Base-by-base conservation (phyloP, 2,888 invertebrate species). In the Leucozona laternaria region DNA sequence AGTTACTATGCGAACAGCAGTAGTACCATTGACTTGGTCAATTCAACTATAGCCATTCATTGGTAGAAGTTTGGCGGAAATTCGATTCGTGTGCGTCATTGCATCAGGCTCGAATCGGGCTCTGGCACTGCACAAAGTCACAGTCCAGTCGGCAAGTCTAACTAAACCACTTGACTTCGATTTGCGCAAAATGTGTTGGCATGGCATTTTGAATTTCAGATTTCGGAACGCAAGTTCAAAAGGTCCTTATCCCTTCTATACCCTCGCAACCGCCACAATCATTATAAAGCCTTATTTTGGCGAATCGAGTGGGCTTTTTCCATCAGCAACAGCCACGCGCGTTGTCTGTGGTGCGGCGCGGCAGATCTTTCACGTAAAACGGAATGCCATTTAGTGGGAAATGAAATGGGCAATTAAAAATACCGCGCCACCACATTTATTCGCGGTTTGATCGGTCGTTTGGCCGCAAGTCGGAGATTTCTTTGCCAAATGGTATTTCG, bases 331-430 rank as follows among this genome's bases (percentile, higher is more conserved):
- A 28, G 53, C 15, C 8, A 28, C 15, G 8, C 20, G 20, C 20
- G 15, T 4, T 28, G n/a, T 28, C 25, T 53, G 25, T 1, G 31
- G 11, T 8, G 15, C 2, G 40, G 10, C 15, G 22, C n/a, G 37
- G 31, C 37, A 48, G 70, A 79, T 79, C 62, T 77, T 80, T 66
- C 53, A 85, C 58, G 53, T 77, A 80, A 75, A 45, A 85, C 58
- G 53, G 80, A 80, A 75, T 73, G 58, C 72, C 80, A 81, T 85
- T 85, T 64, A 77, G 77, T 64, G 85, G 57, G 43, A 77, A 77
- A 73, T 80, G 68, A 77, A 85, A 78, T 62, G 55, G 50, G 72
- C 77, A 85, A 81, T 85, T 81, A 85, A 85, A 85, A 80, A 66
- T 22, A 34, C 60, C 17, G 40, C 64, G 50, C 64, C 77, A 70